Base-by-base conservation (phyloP, 2,888 invertebrate genomes). In the Branchinecta sandiegonensis region DNA sequence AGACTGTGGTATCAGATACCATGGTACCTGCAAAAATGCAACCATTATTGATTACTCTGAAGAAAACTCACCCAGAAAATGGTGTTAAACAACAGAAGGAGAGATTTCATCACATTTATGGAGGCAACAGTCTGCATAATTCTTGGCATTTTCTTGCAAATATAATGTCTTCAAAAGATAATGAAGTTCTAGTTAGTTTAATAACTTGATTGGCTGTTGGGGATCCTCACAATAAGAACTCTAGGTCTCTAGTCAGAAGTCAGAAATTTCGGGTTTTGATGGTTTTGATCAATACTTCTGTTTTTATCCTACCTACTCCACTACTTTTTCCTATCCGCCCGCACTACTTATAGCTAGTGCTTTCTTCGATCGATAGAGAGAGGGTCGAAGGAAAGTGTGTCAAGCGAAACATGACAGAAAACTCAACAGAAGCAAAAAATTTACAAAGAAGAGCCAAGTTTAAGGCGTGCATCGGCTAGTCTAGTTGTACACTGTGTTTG, bases 61-160 rank as follows among this genome's bases (percentile, higher is more conserved):
- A 12, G 37, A n/a, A 37, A 23, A 81, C 87, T 84, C 79, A 90
- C 90, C 88, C 87, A 88, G 78, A 90, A 89, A 47, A 86, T 79
- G 73, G 88, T 82, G 79, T 90, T 90, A 80, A 89, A 90, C 68
- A 87, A 79, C 82, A 89, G 87, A 71, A 90, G 80, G 63, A 89
- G 79, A 1, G 86, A 85, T 77, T 89, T 90, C 79, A 89, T 83
- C 77, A 87, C 88, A 72, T 86, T 85, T 78, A 88, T 85, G 47
- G 86, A 84, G 64, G 88, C 86, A 72, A 85, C 83, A 72, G 85
- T 86, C 77, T 86, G 85, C 72, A 87, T 80, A 74, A 84, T 83
- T 76, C 86, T 86, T n/a, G 84, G 84, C 87, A 87, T 87, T 70
- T 70, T 72, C 50, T 46, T 13, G 23, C 56, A 68, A 48, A 10